These are phyloP conservation scores for Neodiprion lecontei DNA, from an alignment of 1,140 invertebrate genomes.

Conservation along the genomic window DNA sequence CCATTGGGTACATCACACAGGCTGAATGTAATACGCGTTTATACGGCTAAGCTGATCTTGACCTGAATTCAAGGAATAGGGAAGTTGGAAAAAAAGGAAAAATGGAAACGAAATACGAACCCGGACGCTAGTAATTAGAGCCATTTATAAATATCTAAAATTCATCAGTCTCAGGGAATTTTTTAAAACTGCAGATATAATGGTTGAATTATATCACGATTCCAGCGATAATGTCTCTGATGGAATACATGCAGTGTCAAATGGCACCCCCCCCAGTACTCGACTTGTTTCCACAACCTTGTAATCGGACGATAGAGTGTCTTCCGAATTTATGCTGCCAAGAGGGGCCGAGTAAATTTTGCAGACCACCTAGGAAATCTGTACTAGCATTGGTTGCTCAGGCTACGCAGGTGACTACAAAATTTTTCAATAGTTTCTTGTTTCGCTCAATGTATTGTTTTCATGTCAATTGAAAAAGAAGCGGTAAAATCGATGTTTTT, in stretches of 20 bases:
- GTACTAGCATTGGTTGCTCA: slow-evolving; percentile 69
- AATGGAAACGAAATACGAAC: too few species aligned
- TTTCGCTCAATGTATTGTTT: neutral
- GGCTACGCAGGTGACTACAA: slow-evolving; percentile 56
- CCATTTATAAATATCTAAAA: neutral
- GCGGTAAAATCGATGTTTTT: neutral
- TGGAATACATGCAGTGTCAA: slow-evolving; percentile 74
- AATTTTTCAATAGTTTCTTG: neutral
- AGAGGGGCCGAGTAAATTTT: slow-evolving; percentile 71
- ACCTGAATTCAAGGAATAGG: neutral
- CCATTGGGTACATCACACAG: neutral
- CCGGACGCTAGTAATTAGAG: neutral
- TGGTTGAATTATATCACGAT: slow-evolving; percentile 25
- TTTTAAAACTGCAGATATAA: neutral
- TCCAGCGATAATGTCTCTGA: slow-evolving; percentile 66
- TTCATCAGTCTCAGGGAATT: too few species aligned
- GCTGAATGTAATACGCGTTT: neutral
- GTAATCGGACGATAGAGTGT: slow-evolving; percentile 72
- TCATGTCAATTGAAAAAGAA: neutral
- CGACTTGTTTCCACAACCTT: slow-evolving; percentile 72
- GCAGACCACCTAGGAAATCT: slow-evolving; percentile 73
- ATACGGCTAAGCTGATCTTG: neutral
- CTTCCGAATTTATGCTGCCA: slow-evolving; percentile 80
- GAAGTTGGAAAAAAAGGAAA: neutral
- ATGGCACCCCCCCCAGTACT: slow-evolving; percentile 68